Base-by-base conservation (phyloP, 2,888 invertebrate genomes). In the Tetheella fluctuosa region DNA sequence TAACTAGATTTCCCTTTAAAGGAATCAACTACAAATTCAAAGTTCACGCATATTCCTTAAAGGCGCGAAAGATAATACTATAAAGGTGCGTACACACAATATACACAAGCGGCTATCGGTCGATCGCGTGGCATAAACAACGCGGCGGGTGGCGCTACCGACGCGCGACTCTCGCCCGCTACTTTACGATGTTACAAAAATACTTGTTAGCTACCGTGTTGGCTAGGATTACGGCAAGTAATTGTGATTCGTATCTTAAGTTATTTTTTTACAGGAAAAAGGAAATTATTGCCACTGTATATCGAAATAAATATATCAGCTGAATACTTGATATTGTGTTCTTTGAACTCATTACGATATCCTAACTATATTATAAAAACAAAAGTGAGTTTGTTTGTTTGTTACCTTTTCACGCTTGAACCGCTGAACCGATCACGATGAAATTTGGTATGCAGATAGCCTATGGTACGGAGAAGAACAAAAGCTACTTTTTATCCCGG, bases 131-230 rank as follows among this genome's bases (percentile, higher is more conserved):
- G 80, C 86, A 88, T 90, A 89, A 91, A 91, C 81, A 78, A 88
- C 90, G 76, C 91, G 66, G 81, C 90, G 90, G 91, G 90, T 85
- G 90, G 89, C 86, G 89, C 88, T 88, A 86, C 87, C 80, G 84
- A 71, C 81, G 81, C 79, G 65, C 65, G 61, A 57, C 61, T 61
- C 68, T 64, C 59, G 61, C 65, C 57, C 59, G 60, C 68, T 76
- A 79, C 79, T 89, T 90, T 88, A 89, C 84, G 86, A 84, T 74
- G 68, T 79, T 83, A 39, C n/a, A 84, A 80, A 83, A 84, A 78
- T 79, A 76, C 74, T 65, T 65, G 69, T 68, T 71, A 65, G 79
- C 79, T 78, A 80, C 80, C 66, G 75, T 70, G 67, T 66, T 64
- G 62, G 69, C 60, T 64, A 68, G 67, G 70, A 71, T 79, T 76